Base-by-base conservation (phyloP, 2,888 invertebrate genomes). In the Troilus luridus region DNA sequence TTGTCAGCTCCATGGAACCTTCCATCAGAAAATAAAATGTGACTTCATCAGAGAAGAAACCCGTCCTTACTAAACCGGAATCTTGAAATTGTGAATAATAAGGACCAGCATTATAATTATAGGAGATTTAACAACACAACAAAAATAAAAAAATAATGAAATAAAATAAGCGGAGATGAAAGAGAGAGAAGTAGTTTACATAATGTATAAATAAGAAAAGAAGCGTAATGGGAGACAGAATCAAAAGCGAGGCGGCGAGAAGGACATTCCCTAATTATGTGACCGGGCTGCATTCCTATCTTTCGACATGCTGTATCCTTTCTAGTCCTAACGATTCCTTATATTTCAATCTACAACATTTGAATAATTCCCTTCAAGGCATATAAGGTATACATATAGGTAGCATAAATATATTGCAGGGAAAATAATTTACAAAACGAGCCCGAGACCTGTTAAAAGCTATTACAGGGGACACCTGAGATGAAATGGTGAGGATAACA, bases 171-270 rank as follows among this genome's bases (percentile, higher is more conserved):
- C 54, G 21, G 81, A 54, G 67, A 77, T 41, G 72, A 77, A 24
- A 77, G 72, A 77, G 72, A 77, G n/a, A 56, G 81, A 54, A 56
- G 85, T 58, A 85, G 85, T 85, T 85, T 56, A 85, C 85, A 85
- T 85, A 85, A 85, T 85, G 85, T 85, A 54, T 85, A 85, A 85
- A 85, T 85, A 85, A 85, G 85, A 85, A 85, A 85, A 85, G 85
- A 41, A 85, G 56, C 3, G n/a, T 85, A 85, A 85, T 85, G 85
- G 54, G 72, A 77, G 9, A 6, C 27, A n/a, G 85, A 85, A 56
- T 56, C n/a, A 85, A 56, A 56, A 56, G 85, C 9, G 56, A 54
- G 81, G 54, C 54, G 81, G 54, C 11, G 54, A 21, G n/a, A n/a
- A n/a, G 14, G 81, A 85, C 85, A 56, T n/a, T 85, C 56, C 12